Evolutionary conservation across 2,113 vertebrate species (phyloP).

Genomic region (Cisticola juncidis): DNA sequence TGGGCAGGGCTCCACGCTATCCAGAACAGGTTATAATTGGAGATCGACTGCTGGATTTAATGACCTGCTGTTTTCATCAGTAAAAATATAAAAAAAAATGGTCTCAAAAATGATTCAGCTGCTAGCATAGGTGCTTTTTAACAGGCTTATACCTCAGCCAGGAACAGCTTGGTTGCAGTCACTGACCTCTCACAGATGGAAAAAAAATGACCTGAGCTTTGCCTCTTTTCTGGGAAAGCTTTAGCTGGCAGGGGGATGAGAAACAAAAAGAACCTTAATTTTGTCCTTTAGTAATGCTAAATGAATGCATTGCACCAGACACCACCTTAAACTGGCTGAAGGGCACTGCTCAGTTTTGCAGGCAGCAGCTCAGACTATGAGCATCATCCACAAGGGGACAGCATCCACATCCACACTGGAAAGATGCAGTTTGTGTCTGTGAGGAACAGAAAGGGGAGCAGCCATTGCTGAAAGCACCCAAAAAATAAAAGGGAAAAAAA

Average conservation of each 20-base stretch:
- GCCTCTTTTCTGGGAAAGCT: conserved; percentile 7
- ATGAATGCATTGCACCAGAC: neutral
- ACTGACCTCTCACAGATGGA: neutral
- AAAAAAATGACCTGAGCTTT: neutral
- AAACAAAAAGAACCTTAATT: neutral
- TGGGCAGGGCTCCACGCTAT: neutral
- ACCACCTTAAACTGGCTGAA: conserved; percentile 3
- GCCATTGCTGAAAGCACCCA: neutral
- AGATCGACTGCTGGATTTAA: neutral
- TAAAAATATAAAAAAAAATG: neutral
- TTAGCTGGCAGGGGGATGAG: neutral
- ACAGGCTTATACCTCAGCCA: neutral
- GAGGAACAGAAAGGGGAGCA: neutral
- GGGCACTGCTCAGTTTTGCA: neutral
- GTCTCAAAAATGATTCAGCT: neutral
- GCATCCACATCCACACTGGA: conserved; percentile 30
- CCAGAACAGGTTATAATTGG: neutral
- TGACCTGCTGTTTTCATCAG: neutral
- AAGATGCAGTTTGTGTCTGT: neutral
- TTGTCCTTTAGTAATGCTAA: neutral
- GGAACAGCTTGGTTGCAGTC: neutral
- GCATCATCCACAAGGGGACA: conserved; percentile 53
- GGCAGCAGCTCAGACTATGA: neutral
- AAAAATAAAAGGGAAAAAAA: neutral
- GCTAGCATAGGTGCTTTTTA: conserved; percentile 4